Percentiles rank a stretch among this genome's conserved stretches.
phyloP scores from a whole-genome alignment of 2,113 vertebrate species.

The Scolopax mira region DNA sequence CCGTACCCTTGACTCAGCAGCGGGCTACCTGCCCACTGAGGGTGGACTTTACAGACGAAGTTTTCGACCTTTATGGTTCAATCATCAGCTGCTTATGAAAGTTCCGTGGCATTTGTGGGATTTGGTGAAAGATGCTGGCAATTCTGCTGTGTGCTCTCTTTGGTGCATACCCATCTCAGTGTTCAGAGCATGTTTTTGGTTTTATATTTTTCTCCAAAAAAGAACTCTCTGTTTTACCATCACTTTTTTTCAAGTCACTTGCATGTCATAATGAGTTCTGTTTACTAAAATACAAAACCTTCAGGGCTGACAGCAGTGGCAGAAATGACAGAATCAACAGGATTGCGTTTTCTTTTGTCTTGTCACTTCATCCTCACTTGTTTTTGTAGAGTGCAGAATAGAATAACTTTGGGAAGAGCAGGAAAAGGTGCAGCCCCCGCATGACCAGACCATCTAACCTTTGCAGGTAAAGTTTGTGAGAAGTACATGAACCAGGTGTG shows the following conservation, averaged over 20 bases:
- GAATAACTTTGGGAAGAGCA: not conserved
- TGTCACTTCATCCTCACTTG: not conserved
- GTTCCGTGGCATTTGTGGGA: not conserved
- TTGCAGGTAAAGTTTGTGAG: not conserved
- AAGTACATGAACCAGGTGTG: fast-evolving
- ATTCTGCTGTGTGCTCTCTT: not conserved
- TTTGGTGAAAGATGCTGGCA: not conserved
- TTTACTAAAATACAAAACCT: slow-evolving; percentile 23
- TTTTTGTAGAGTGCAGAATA: not conserved
- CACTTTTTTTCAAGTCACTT: not conserved
- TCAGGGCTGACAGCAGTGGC: slow-evolving; percentile 2
- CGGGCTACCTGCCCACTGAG: not conserved
- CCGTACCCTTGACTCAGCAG: not conserved
- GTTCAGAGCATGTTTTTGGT: not conserved
- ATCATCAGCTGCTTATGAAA: not conserved
- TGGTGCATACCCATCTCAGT: not conserved
- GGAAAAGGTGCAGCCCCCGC: not conserved
- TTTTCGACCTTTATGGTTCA: not conserved
- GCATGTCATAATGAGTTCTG: not conserved
- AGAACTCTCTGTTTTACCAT: not conserved
- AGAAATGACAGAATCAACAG: slow-evolving; percentile 18
- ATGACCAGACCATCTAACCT: not conserved
- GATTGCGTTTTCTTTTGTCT: slow-evolving; percentile 10
- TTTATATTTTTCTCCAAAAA: not conserved
- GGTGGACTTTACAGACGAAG: not conserved